phyloP scores from a whole-genome alignment of 2,888 invertebrate species.

The Iselma pallidipennis region DNA sequence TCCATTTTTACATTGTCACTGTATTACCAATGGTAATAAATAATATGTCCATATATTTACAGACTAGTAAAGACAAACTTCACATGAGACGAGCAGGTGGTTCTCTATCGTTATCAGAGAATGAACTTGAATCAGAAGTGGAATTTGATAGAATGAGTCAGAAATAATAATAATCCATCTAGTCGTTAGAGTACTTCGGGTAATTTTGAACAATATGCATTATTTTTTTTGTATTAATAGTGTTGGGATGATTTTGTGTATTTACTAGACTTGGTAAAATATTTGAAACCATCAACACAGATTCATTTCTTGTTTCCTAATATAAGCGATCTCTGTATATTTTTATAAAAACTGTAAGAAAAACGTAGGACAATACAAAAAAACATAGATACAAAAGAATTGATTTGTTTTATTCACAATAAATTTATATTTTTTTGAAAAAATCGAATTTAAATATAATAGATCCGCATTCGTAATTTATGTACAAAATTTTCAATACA shows the following conservation, averaged over 20 bases:
- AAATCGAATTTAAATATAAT: background rate
- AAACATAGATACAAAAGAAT: background rate
- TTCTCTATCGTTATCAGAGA: slow-evolving; percentile 80
- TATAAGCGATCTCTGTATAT: background rate
- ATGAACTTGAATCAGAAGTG: slow-evolving; percentile 75
- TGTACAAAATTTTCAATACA: background rate
- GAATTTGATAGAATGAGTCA: slow-evolving; percentile 49
- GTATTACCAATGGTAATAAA: background rate
- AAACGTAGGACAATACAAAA: too few relatives aligned
- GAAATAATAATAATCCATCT: slow-evolving; percentile 27
- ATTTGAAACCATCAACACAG: background rate
- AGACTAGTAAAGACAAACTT: slow-evolving; percentile 60
- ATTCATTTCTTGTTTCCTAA: background rate
- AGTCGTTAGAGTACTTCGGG: slow-evolving; percentile 24
- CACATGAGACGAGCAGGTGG: slow-evolving; percentile 72
- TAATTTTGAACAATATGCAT: too few relatives aligned
- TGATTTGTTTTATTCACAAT: background rate
- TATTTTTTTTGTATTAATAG: too few relatives aligned
- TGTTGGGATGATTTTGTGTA: background rate
- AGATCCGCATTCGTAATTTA: background rate
- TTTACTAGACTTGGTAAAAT: background rate
- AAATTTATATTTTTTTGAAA: background rate
- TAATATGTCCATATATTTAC: slow-evolving; percentile 28
- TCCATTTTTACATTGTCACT: background rate
- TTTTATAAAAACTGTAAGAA: background rate